A percentile compares a stretch with the other conserved stretches of the same genome.
phyloP scores from a whole-genome alignment of 1,140 invertebrate genomes.

The Pseudomyrmex concolor region DNA sequence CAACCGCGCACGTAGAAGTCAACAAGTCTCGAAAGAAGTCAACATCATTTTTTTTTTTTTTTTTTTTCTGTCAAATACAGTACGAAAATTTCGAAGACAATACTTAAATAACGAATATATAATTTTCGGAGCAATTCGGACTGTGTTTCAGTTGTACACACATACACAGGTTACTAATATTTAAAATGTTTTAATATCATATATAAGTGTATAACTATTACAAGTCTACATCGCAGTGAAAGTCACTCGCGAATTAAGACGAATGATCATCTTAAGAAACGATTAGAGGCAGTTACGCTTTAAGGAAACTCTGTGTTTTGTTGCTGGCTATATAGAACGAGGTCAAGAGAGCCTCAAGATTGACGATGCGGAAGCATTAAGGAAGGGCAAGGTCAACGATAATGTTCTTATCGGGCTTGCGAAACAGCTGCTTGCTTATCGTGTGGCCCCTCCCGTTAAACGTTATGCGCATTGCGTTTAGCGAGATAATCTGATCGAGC shows the following conservation, averaged over 20 bases:
- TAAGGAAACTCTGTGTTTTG: conserved; percentile 29
- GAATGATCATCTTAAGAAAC: conserved; percentile 6
- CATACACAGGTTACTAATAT: neutral
- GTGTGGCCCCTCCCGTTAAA: conserved; percentile 61
- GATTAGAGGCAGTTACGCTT: conserved; percentile 21
- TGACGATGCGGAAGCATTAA: conserved; percentile 63
- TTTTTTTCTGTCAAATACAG: no score
- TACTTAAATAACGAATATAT: neutral
- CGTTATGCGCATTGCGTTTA: conserved; percentile 65
- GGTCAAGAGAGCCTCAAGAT: conserved; percentile 52
- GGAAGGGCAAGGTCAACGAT: conserved; percentile 71
- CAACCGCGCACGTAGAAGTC: neutral
- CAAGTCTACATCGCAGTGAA: neutral
- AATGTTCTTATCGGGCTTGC: conserved; percentile 63
- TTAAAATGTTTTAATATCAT: neutral
- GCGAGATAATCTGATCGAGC: conserved; percentile 66
- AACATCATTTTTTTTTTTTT: no score
- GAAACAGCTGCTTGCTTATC: conserved; percentile 72
- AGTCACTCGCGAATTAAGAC: neutral
- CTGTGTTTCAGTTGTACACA: neutral
- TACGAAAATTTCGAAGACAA: neutral
- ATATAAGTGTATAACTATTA: neutral
- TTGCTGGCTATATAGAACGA: conserved; percentile 34
- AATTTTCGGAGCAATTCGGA: no score
- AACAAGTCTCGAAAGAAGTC: no score